Evolutionary conservation across 2,888 invertebrate genomes (phyloP), one percentile per base, ranked within the genome.

Genomic region (Tetragnatha montana): DNA sequence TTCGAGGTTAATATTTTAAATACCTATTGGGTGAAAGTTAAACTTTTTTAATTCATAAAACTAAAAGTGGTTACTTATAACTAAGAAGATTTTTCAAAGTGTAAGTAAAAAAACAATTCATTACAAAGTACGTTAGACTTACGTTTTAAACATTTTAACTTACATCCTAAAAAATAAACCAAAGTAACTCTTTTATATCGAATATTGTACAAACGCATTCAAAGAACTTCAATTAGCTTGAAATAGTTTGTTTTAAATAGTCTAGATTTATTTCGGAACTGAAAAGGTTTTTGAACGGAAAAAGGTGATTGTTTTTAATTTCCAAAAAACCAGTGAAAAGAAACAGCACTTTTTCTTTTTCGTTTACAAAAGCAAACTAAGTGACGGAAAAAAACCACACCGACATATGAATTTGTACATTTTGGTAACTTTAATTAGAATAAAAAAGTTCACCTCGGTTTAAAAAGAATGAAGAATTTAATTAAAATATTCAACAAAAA

Each of bases 381-480:
- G 60, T 17, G 60, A 60, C 60, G 60, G 10, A 60, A 60, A 60
- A 60, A 60, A 35, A 35, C 35, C 60, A 60, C 0, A 60, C 60
- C 60, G 60, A 60, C 60, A 60, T 60, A 60, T 60, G 60, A 60
- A 60, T 60, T 60, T 60, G 60, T 17, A 60, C 76, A 76, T n/a
- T 76, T 76, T 76, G 19, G 50, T 76, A 50, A 76, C 50, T 76
- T 76, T 50, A 8, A 78, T 78, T 14, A 73, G 35, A 50, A 81
- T n/a, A 69, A 81, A 73, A 70, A 76, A 69, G 12, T n/a, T 21
- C 21, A 22, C 49, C 71, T 78, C 70, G 71, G 47, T 70, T 71
- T 60, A 71, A 78, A 85, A 79, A 51, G 78, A 78, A 35, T 78
- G 78, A 78, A 70, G 85, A 70, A 85, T 85, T 85, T 85, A 78